These are phyloP conservation scores for Allygus modestus DNA, from an alignment of 2,888 invertebrate genomes.

Conservation along the genomic window DNA sequence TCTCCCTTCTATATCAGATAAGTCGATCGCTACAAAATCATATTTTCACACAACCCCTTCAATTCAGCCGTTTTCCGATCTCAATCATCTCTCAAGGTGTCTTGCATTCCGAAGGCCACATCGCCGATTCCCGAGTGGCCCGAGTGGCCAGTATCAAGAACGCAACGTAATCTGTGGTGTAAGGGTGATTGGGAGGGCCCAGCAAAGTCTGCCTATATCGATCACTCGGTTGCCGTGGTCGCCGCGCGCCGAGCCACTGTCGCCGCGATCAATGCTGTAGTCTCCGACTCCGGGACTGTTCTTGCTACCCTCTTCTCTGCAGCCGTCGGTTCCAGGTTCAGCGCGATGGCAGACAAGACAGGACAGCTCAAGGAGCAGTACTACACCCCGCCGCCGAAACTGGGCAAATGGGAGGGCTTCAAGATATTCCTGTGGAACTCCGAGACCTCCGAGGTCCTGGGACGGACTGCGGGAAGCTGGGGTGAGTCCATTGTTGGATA, in stretches of 20 bases:
- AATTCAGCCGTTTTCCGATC: no score
- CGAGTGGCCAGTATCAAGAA: no score
- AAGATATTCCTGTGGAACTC: constrained; percentile 93
- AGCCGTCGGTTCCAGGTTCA: constrained; percentile 31
- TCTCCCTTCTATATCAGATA: no score
- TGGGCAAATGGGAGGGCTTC: constrained; percentile 92
- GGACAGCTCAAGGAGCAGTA: constrained; percentile 79
- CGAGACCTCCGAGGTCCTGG: constrained; percentile 94
- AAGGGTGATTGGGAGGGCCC: neutral
- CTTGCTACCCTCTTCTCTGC: neutral
- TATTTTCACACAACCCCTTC: no score
- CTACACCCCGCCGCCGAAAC: constrained; percentile 84
- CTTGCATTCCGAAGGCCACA: no score
- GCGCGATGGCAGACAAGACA: constrained; percentile 68
- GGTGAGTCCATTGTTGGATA: constrained; percentile 81
- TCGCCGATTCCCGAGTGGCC: no score
- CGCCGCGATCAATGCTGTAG: constrained; percentile 21
- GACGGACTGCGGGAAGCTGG: constrained; percentile 96
- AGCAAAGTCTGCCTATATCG: constrained; percentile 47
- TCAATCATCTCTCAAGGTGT: no score
- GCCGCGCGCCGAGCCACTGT: constrained; percentile 21
- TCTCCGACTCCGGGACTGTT: neutral
- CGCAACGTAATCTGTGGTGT: no score
- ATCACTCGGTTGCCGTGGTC: neutral
- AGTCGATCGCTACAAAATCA: no score